Evolutionary conservation across 23 tunicate genomes (phyloP).

Genomic region (Phallusia fumigata): DNA sequence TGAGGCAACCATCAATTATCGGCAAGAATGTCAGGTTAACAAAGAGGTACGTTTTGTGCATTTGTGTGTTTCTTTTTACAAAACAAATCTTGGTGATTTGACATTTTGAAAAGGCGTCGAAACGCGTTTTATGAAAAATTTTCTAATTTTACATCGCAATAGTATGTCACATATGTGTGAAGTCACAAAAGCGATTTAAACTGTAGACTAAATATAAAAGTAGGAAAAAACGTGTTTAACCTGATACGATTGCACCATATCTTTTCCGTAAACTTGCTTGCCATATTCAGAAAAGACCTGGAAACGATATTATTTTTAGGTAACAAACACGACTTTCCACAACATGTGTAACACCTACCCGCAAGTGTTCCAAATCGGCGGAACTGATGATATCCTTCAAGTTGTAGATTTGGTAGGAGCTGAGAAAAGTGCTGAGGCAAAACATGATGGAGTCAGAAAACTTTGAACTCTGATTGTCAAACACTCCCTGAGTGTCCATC

Average conservation of each 20-base stretch:
- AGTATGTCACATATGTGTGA: too few relatives aligned
- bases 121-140: too few relatives aligned
- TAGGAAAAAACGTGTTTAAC: neutral
- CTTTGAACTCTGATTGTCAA: neutral
- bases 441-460: neutral
- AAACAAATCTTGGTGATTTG: too few relatives aligned
- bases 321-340: too few relatives aligned
- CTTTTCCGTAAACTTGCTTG: neutral
- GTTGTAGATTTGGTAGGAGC: constrained; percentile 5
- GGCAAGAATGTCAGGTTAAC: too few relatives aligned
- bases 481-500: constrained; percentile 8
- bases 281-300: neutral
- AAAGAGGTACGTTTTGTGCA: too few relatives aligned
- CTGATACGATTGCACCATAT: neutral
- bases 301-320: neutral
- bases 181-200: too few relatives aligned
- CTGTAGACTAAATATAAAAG: too few relatives aligned
- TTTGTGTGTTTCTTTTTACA: too few relatives aligned
- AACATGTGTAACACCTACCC: neutral
- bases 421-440: neutral
- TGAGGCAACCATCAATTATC: neutral
- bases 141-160: too few relatives aligned
- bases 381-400: neutral
- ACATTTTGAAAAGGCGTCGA: too few relatives aligned
- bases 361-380: neutral